Base-by-base conservation (phyloP, 2,888 invertebrate species). In the Quadroppia sp. region DNA sequence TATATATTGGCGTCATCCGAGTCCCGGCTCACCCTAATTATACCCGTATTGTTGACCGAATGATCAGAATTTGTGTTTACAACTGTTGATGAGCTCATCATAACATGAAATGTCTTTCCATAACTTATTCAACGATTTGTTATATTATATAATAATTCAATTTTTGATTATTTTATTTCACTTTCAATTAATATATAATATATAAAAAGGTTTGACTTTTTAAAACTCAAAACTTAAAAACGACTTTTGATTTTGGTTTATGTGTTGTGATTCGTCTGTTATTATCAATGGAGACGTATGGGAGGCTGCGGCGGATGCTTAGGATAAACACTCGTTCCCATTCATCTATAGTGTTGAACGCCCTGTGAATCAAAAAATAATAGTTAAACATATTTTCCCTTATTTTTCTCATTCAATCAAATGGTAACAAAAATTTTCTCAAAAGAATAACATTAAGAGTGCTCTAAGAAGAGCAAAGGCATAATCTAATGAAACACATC, bases 221-320 rank as follows among this genome's bases (percentile, higher is more conserved):
- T 20, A 61, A 32, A 69, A 69, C 45, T 42, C 1, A 40, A 69
- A 69, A 69, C 45, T 69, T 69, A 69, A 69, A 69, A 69, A 69
- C 69, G 69, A 69, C 69, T 69, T 69, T 69, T 69, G 69, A 69
- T 69, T 69, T 69, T 69, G 40, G 25, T 45, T 69, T 61, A 40
- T 42, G 45, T 69, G 69, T 42, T 28, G 9, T 13, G 28, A 9
- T 23, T 9, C 30, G 23, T 69, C 45, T 69, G 67, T 40, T 42
- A 32, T 25, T 69, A 30, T 69, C 20, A 36, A 64, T 69, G 23
- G 45, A 69, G 69, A 69, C 69, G 56, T 69, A 69, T 69, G 69
- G 67, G 67, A 67, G 67, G 69, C 69, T 69, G 69, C 69, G 69
- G 69, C 40, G 40, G 69, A 64, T 69, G 69, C 45, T 40, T 42